These are phyloP conservation scores for Pogonus chalceus DNA, from an alignment of 1,140 invertebrate genomes.

Conservation along the genomic window DNA sequence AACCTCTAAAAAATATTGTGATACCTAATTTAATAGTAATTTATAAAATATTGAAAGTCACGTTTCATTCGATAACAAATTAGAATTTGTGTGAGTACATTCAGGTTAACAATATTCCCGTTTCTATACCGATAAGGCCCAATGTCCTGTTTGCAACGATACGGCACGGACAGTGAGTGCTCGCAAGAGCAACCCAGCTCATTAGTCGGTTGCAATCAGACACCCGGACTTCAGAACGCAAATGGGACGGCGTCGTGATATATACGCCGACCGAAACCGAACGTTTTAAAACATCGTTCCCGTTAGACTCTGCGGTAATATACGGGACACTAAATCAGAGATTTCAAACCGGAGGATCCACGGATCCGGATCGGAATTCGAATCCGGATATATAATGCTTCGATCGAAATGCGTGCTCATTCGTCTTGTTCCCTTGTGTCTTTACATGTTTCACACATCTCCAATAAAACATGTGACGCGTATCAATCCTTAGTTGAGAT, in stretches of 20 bases:
- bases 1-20: no score
- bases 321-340: slow-evolving; percentile 5
- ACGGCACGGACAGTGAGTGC: no score
- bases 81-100: no score
- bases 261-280: neutral
- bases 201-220: slow-evolving; percentile 5
- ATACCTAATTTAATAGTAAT: no score
- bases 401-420: neutral
- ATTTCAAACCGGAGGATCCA: neutral
- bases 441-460: neutral
- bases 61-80: no score
- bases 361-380: neutral
- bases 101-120: no score
- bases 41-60: no score
- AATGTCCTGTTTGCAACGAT: neutral
- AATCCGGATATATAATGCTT: no score
- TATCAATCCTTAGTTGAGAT: no score
- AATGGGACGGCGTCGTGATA: neutral
- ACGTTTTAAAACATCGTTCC: slow-evolving; percentile 7
- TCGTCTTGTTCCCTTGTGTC: neutral
- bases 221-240: neutral
- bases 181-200: no score
- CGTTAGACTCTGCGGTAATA: slow-evolving; percentile 4
- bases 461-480: no score
- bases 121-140: neutral